Percentiles rank a stretch among this genome's conserved stretches.
These are phyloP conservation scores for Protobothrops flavoviridis DNA, from an alignment of 2,113 vertebrate species.

Conservation along the genomic window DNA sequence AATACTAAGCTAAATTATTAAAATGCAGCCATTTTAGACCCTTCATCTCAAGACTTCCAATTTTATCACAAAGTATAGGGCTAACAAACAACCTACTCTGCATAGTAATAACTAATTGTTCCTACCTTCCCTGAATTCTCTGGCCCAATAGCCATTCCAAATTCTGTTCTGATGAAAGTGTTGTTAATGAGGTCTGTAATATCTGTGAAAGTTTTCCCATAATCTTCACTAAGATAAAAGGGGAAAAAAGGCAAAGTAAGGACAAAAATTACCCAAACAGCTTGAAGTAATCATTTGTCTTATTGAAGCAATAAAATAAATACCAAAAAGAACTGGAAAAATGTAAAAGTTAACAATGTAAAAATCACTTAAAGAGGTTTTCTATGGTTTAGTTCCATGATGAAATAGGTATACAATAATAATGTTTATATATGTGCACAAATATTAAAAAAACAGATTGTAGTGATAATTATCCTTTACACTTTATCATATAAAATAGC, in stretches of 20 bases:
- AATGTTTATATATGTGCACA: not conserved
- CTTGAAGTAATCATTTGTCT: not conserved
- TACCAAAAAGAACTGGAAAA: not conserved
- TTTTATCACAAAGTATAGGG: not conserved
- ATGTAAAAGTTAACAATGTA: not conserved
- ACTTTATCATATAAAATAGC: not conserved
- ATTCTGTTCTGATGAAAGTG: slow-evolving; percentile 89
- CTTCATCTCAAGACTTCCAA: not conserved
- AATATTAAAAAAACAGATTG: not conserved
- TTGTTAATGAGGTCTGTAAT: slow-evolving; percentile 87
- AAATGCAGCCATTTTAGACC: not conserved
- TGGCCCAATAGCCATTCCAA: slow-evolving; percentile 87
- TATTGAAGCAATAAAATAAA: not conserved
- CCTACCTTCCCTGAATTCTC: slow-evolving; percentile 88
- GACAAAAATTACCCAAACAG: not conserved
- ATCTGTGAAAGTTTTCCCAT: slow-evolving; percentile 87
- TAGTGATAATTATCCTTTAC: not conserved
- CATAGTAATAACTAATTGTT: not conserved
- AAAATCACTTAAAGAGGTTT: not conserved
- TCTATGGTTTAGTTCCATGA: not conserved
- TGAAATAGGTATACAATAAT: not conserved
- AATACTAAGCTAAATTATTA: not conserved
- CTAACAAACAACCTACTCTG: not conserved
- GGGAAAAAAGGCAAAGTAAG: not conserved
- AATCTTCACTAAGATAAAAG: slow-evolving; percentile 78